These are phyloP conservation scores for Rhyacichthys aspro DNA, from an alignment of 2,797 vertebrate species.

Conservation along the genomic window DNA sequence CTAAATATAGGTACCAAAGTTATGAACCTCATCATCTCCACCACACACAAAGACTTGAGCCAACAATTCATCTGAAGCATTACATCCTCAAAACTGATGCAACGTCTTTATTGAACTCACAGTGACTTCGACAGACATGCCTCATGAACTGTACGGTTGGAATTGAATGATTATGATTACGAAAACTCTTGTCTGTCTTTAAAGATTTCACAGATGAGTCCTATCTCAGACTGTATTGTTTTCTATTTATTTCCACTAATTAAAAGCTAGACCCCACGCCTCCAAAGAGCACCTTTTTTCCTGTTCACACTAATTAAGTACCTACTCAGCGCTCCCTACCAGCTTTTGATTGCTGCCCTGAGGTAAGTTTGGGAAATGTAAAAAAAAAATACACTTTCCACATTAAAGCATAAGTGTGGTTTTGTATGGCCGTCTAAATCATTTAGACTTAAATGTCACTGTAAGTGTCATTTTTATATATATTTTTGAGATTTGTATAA, in stretches of 20 bases:
- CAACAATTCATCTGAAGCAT: too few relatives aligned
- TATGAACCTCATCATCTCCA: too few relatives aligned
- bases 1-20: too few relatives aligned
- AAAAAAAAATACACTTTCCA: slow-evolving; percentile 3
- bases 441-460: not conserved
- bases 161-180: too few relatives aligned
- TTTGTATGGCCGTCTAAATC: not conserved
- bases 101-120: too few relatives aligned
- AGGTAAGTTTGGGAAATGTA: not conserved
- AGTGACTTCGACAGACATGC: too few relatives aligned
- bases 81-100: too few relatives aligned
- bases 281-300: slow-evolving; percentile 4
- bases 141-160: too few relatives aligned
- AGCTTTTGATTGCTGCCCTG: slow-evolving; percentile 1
- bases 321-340: not conserved
- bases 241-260: slow-evolving; percentile 12
- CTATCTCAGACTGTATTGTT: not conserved
- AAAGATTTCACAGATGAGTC: not conserved
- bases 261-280: slow-evolving; percentile 9
- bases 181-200: too few relatives aligned
- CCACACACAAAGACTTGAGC: too few relatives aligned
- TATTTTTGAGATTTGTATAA: too few relatives aligned
- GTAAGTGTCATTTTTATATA: too few relatives aligned
- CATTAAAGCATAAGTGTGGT: slow-evolving; percentile 1
- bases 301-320: slow-evolving; percentile 13